These are phyloP conservation scores for Calcarius ornatus DNA, from an alignment of 2,113 vertebrate genomes.

Conservation along the genomic window DNA sequence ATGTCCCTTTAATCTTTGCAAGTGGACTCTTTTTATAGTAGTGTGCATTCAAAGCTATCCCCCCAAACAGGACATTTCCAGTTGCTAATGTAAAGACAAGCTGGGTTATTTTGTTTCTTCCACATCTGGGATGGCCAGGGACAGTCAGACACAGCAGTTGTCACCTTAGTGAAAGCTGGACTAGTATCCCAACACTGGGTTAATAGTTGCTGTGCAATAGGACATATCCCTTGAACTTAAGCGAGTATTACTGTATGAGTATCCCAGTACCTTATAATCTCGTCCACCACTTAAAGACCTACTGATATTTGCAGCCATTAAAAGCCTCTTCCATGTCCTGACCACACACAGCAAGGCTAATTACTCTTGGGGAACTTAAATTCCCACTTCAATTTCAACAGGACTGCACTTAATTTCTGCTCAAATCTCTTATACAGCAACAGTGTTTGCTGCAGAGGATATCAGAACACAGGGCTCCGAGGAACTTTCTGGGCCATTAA, in stretches of 20 bases:
- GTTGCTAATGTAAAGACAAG: not conserved
- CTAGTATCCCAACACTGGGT: not conserved
- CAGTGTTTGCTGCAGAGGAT: not conserved
- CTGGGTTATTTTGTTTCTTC: not conserved
- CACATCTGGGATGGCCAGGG: not conserved
- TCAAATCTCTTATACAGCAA: slow-evolving; percentile 16
- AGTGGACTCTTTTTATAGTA: not conserved
- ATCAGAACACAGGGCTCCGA: not conserved
- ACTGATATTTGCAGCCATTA: slow-evolving; percentile 10
- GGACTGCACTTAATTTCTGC: slow-evolving; percentile 45
- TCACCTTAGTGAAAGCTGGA: not conserved
- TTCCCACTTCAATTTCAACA: slow-evolving; percentile 63
- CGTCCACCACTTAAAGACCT: not conserved
- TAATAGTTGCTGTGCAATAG: not conserved
- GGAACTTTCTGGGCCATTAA: slow-evolving; percentile 53
- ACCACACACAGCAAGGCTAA: slow-evolving; percentile 56
- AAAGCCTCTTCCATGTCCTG: slow-evolving; percentile 16
- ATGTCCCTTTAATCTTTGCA: not conserved
- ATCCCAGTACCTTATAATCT: not conserved
- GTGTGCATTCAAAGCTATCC: not conserved
- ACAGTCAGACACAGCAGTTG: not conserved
- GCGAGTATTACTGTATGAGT: not conserved
- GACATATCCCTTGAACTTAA: not conserved
- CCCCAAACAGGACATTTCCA: not conserved
- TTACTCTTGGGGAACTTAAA: slow-evolving; percentile 45